These are phyloP conservation scores for Semotilus atromaculatus DNA, from an alignment of 2,797 vertebrate genomes.

Conservation along the genomic window DNA sequence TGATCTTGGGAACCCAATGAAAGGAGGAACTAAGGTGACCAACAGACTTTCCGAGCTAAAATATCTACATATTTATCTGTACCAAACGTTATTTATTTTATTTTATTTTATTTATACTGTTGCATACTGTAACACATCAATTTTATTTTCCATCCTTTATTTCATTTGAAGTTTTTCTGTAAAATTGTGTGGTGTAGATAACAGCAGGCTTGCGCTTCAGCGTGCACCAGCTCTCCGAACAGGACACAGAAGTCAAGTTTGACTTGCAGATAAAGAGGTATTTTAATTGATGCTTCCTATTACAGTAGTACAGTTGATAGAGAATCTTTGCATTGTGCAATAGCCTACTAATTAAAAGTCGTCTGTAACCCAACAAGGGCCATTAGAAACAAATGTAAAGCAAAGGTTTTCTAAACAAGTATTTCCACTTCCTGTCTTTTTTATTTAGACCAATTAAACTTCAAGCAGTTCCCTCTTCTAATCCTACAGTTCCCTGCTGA, in stretches of 20 bases:
- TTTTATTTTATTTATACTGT: not conserved
- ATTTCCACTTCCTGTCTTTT: constrained; percentile 1
- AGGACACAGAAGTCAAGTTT: constrained; percentile 92
- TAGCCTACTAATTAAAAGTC: not conserved
- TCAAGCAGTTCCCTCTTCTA: not conserved
- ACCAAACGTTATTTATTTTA: not conserved
- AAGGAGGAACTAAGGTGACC: constrained; percentile 86
- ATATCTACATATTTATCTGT: not conserved
- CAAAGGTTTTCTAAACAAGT: not conserved
- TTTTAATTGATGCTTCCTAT: not conserved
- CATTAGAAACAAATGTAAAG: constrained; percentile 1
- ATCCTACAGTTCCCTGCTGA: constrained; percentile 2
- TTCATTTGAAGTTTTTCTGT: not conserved
- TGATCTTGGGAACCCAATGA: constrained; percentile 98
- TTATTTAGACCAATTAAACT: constrained; percentile 11
- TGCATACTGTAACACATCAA: not conserved
- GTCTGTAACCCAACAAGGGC: not conserved
- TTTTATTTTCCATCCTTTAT: not conserved
- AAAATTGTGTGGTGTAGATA: constrained; percentile 74
- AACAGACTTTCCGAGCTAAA: not conserved
- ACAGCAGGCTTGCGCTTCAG: constrained; percentile 90
- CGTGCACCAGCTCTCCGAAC: constrained; percentile 92
- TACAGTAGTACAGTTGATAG: not conserved
- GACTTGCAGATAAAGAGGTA: constrained; percentile 92
- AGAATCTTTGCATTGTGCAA: not conserved